Base-by-base conservation (phyloP, 2,797 vertebrate species). In the Gymnoscopelus braueri region DNA sequence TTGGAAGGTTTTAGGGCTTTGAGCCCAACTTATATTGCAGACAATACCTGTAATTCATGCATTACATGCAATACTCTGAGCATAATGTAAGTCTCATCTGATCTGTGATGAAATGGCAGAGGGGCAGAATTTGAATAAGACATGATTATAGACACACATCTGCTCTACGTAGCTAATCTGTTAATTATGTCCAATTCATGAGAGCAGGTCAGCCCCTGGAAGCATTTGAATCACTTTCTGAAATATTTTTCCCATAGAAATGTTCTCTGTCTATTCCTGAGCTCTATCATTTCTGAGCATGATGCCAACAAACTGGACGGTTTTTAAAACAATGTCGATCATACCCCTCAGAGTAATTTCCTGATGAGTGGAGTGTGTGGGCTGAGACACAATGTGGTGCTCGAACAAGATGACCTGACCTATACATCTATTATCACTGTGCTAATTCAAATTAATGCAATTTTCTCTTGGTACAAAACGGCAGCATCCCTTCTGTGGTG, bases 391-490 rank as follows among this genome's bases (percentile, higher is more conserved):
- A 54, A 58, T 19, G 7, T 61, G 69, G 57, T 60, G 55, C 61
- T 81, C 59, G 70, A 79, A 77, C 81, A 72, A 68, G 72, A 74
- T 72, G 71, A 58, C 74, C 58, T 72, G 76, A 78, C 55, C 39
- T 44, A 15, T 14, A 69, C 69, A 73, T 68, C 76, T 78, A 71
- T 78, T 77, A 84, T 70, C 68, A 48, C 77, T 44, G 60, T 5
- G 55, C 79, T 82, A 50, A 67, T 82, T 90, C 79, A 85, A 82
- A 87, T 89, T 70, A 82, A 82, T 83, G 84, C 80, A 67, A 87
- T 83, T 79, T 88, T 77, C 74, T 88, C 67, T 65, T 24, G 67
- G 80, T 87, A 88, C 86, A 88, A 85, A 89, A 84, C 80, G 80
- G 76, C 84, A 81, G 78, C 71, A 71, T 69, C 72, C 63, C 80